Percentiles rank a stretch among this genome's conserved stretches.
phyloP scores from a whole-genome alignment of 2,113 vertebrate species.

The Patagioenas fasciata region DNA sequence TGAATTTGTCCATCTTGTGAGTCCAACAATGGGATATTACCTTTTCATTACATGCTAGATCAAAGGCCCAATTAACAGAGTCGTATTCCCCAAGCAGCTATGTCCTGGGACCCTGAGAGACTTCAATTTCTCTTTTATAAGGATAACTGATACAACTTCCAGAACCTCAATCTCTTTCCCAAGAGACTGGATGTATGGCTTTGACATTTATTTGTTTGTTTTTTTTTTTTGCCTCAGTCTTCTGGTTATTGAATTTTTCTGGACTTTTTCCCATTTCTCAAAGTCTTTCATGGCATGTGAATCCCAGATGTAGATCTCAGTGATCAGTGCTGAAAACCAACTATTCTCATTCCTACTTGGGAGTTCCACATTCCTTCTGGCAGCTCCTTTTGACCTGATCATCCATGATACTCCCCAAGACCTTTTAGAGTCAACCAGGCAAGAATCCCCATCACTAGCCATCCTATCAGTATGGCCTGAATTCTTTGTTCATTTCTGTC shows the following conservation, averaged over 20 bases:
- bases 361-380: not conserved
- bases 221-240: not conserved
- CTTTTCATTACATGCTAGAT: not conserved
- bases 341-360: not conserved
- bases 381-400: not conserved
- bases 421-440: not conserved
- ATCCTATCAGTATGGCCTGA: not conserved
- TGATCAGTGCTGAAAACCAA: not conserved
- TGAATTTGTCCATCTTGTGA: not conserved
- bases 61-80: not conserved
- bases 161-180: not conserved
- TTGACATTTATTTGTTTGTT: not conserved
- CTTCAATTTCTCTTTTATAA: not conserved
- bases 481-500: not conserved
- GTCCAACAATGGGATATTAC: not conserved
- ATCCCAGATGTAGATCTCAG: not conserved
- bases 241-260: not conserved
- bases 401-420: not conserved
- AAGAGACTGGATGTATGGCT: not conserved
- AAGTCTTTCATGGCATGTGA: not conserved
- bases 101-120: accelerated
- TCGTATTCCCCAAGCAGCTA: not conserved
- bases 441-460: not conserved
- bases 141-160: not conserved
- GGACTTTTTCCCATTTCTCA: not conserved